phyloP scores from a whole-genome alignment of 1,140 invertebrate genomes.

The Pectinophora gossypiella region DNA sequence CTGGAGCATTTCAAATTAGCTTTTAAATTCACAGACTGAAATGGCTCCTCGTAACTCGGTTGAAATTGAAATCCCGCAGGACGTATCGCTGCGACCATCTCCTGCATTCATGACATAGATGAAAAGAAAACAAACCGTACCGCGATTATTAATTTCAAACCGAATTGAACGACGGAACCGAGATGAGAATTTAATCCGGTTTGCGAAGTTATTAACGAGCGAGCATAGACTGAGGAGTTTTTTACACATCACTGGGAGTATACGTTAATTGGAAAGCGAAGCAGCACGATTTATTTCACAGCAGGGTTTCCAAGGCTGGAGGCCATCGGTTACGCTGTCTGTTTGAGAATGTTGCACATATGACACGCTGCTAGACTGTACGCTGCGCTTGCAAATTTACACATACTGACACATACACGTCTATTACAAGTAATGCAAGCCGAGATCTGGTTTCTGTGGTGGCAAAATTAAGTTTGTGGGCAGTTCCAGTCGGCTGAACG shows the following conservation, averaged over 20 bases:
- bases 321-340: slow-evolving; percentile 29
- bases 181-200: slow-evolving; percentile 29
- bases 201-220: slow-evolving; percentile 18
- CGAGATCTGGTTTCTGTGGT: not conserved
- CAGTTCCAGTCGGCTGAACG: slow-evolving; percentile 25
- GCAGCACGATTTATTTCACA: slow-evolving; percentile 36
- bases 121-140: slow-evolving; percentile 31
- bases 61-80: not conserved
- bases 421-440: not conserved
- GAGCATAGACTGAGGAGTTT: slow-evolving; percentile 10
- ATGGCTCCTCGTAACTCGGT: not conserved
- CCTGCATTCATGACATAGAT: slow-evolving; percentile 20
- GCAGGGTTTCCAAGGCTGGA: slow-evolving; percentile 25
- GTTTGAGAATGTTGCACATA: slow-evolving; percentile 35
- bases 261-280: slow-evolving; percentile 14
- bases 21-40: not conserved
- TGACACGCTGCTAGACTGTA: slow-evolving; percentile 14
- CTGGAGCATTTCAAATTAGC: not conserved
- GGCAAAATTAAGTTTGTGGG: slow-evolving; percentile 7
- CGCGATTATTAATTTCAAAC: slow-evolving; percentile 26
- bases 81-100: not conserved
- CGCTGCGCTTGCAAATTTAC: not conserved
- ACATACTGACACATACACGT: not conserved
- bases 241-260: slow-evolving; percentile 26
- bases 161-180: slow-evolving; percentile 14